Conservation (phyloP, 2,888 invertebrate species). For the Apodemia duryi region DNA sequence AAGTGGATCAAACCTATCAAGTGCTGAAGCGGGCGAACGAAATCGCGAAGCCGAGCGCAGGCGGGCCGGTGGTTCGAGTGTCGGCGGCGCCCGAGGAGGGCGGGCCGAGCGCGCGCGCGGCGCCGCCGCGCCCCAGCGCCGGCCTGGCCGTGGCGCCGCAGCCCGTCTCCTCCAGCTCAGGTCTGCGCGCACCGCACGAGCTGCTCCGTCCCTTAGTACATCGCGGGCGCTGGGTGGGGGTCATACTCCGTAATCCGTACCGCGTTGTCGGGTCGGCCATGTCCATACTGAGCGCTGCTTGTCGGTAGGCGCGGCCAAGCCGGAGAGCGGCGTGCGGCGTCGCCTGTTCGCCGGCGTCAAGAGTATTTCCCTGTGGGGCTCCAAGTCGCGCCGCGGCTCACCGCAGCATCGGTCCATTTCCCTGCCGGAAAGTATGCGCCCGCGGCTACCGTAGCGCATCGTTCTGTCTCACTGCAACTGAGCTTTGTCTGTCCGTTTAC, state of each 20-base stretch:
- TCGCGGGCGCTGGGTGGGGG: conserved; percentile 50
- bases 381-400: conserved; percentile 83
- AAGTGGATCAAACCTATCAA: conserved; percentile 96
- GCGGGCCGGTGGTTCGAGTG: conserved; percentile 72
- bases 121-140: conserved; percentile 57
- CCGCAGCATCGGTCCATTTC: conserved; percentile 91
- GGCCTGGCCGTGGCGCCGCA: conserved; percentile 83
- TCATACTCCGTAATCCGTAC: conserved; percentile 69
- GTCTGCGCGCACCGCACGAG: conserved; percentile 72
- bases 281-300: conserved; percentile 67
- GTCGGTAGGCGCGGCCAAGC: conserved; percentile 74
- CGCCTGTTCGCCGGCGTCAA: conserved; percentile 90
- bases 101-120: conserved; percentile 57
- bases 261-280: conserved; percentile 63
- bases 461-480: conserved; percentile 65
- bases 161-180: conserved; percentile 85
- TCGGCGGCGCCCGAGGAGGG: conserved; percentile 57
- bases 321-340: conserved; percentile 84
- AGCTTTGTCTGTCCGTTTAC: conserved; percentile 72
- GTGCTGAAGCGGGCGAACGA: conserved; percentile 96
- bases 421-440: conserved; percentile 90
- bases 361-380: conserved; percentile 87
- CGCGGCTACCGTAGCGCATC: conserved; percentile 64
- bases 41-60: conserved; percentile 83
- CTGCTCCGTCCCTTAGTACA: conserved; percentile 33